Base-by-base conservation (phyloP, 2,888 invertebrate species). In the Apantesis nais region DNA sequence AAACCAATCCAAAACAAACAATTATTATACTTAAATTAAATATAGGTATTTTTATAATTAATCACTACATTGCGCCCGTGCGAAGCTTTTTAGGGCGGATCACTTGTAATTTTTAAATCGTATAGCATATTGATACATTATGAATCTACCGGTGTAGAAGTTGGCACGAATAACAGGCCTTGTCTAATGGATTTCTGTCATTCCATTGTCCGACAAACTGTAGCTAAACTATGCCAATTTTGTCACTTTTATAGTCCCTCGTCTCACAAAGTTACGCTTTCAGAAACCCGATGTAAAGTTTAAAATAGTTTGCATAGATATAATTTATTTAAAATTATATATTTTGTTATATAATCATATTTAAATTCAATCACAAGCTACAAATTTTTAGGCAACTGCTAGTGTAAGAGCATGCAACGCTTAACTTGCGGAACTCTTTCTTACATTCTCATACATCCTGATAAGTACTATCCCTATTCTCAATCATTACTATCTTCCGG, bases 191-290 rank as follows among this genome's bases (percentile, higher is more conserved):
- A 29, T 58, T 29, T 58, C 37, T 61, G 61, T 22, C 61, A 62
- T 62, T 62, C 61, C 61, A 37, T 62, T 62, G 61, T 61, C 61
- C 8, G 37, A 12, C 11, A 62, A 62, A 62, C 61, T 37, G 11
- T 31, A 31, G 19, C 4, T n/a, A 37, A 62, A 62, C 61, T 61
- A 61, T 61, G 60, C 60, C 60, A 61, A 61, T 61, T 22, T 61
- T 31, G 60, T 61, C 60, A 61, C 60, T 19, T 61, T 11, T 34
- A 25, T 22, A 22, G 22, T 12, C n/a, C 16, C 22, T 62, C 11
- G 34, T 61, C 11, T 31, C 19, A 61, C 19, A 34, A 29, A 61
- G 60, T 61, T 34, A 34, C 8, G 60, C 60, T 14, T 34, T 61
- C 19, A 61, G 22, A 31, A 61, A 34, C 22, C 34, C 22, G 29